Evolutionary conservation across 1,140 invertebrate genomes (phyloP), one percentile per base, ranked within the genome.

Genomic region (Micrasema longulum): DNA sequence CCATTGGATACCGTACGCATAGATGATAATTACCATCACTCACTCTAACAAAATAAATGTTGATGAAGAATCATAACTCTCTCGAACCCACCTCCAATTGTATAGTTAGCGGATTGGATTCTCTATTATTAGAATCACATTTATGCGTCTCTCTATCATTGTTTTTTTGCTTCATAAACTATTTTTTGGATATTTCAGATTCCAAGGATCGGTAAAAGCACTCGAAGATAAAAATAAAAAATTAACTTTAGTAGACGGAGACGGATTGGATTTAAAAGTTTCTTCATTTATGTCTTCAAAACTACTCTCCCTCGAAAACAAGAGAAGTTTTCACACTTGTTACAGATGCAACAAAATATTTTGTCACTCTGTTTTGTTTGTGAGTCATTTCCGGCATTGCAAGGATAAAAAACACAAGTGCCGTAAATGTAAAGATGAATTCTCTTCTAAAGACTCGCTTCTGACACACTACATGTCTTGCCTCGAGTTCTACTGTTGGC

Each of bases 121-220:
- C n/a, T n/a, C n/a, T n/a, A n/a, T n/a, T n/a, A n/a, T n/a, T n/a
- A n/a, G n/a, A n/a, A n/a, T n/a, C n/a, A n/a, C n/a, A n/a, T n/a
- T n/a, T n/a, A n/a, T n/a, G n/a, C n/a, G n/a, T n/a, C n/a, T n/a
- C n/a, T n/a, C n/a, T n/a, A n/a, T n/a, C n/a, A n/a, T n/a, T n/a
- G n/a, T n/a, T n/a, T 31, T 31, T 31, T 48, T 48, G 26, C 26
- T 55, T 31, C 23, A 55, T 55, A 31, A 55, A 55, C n/a, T 14
- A 36, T 60, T 60, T 60, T 12, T 60, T 16, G n/a, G 10, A 20
- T 18, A 38, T 60, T 60, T 60, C 55, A 60, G 55, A 38, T 60
- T 60, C 55, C 55, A 60, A 22, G 16, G 35, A 41, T 41, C 55
- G 36, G 55, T 60, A 41, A 18, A 20, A 20, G 55, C 12, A 60